Conservation (phyloP, 2,797 vertebrate genomes). For the Acanthiza pusilla region DNA sequence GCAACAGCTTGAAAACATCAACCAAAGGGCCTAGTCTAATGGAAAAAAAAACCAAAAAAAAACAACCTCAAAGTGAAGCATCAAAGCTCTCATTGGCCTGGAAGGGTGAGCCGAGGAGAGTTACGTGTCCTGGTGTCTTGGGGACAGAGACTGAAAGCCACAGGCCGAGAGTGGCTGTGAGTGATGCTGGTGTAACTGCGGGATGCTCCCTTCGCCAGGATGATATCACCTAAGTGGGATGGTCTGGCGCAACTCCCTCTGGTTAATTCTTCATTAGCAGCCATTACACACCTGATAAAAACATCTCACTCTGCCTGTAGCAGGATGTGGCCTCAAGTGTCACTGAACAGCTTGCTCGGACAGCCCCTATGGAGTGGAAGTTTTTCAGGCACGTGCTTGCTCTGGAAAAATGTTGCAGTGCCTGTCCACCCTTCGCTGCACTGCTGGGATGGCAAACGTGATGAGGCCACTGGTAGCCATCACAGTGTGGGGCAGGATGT, state of each 20-base stretch:
- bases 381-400: neutral
- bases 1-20: too few relatives aligned
- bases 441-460: neutral
- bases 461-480: neutral
- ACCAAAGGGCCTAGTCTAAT: too few relatives aligned
- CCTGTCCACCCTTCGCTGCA: neutral
- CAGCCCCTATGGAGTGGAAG: neutral
- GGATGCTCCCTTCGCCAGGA: neutral
- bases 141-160: neutral
- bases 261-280: constrained; percentile 46
- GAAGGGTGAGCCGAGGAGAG: neutral
- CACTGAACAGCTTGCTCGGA: neutral
- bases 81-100: neutral
- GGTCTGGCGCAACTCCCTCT: constrained; percentile 32
- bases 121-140: neutral
- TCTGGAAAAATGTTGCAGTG: neutral
- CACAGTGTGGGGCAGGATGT: neutral
- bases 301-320: neutral
- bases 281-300: constrained; percentile 33
- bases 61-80: neutral
- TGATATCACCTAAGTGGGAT: constrained; percentile 12
- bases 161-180: neutral
- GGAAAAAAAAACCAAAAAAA: too few relatives aligned
- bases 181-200: neutral
- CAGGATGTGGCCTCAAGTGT: constrained; percentile 36